Percentiles rank a stretch among this genome's conserved stretches.
These are phyloP conservation scores for Ferdinandea cuprea DNA, from an alignment of 2,888 invertebrate species.

Conservation along the genomic window DNA sequence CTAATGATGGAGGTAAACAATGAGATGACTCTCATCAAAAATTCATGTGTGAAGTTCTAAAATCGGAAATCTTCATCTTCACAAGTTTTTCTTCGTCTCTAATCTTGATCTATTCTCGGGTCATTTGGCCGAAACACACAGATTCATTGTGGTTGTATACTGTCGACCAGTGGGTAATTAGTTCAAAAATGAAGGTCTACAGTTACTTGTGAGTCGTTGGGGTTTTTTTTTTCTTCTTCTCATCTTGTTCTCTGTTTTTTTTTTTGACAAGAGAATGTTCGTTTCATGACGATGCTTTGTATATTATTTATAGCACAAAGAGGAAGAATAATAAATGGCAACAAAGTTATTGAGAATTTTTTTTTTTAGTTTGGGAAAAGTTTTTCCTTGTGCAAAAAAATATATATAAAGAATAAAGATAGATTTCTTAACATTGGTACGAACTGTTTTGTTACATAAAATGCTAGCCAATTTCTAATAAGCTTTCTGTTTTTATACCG, in stretches of 20 bases:
- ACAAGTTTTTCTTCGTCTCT: slow-evolving; percentile 16
- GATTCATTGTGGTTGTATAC: slow-evolving; percentile 24
- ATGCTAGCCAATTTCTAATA: neutral
- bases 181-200: slow-evolving; percentile 55
- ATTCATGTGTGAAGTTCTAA: slow-evolving; percentile 9
- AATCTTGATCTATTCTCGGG: slow-evolving; percentile 47
- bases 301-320: neutral
- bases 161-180: slow-evolving; percentile 67
- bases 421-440: no score
- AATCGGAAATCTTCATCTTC: slow-evolving; percentile 9
- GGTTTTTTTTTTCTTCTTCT: neutral
- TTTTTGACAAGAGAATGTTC: slow-evolving; percentile 24
- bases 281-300: neutral
- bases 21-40: slow-evolving; percentile 33
- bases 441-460: no score
- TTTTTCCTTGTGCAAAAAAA: no score
- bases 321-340: neutral
- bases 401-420: no score
- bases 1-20: slow-evolving; percentile 45
- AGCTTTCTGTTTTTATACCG: slow-evolving; percentile 17
- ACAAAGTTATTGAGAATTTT: neutral
- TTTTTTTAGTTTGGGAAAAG: no score
- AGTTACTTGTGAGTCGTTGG: no score
- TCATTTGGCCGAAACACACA: slow-evolving; percentile 46
- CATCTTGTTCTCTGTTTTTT: neutral